Conservation (phyloP, 2,888 invertebrate genomes). For the Mechanitis mazaeus region DNA sequence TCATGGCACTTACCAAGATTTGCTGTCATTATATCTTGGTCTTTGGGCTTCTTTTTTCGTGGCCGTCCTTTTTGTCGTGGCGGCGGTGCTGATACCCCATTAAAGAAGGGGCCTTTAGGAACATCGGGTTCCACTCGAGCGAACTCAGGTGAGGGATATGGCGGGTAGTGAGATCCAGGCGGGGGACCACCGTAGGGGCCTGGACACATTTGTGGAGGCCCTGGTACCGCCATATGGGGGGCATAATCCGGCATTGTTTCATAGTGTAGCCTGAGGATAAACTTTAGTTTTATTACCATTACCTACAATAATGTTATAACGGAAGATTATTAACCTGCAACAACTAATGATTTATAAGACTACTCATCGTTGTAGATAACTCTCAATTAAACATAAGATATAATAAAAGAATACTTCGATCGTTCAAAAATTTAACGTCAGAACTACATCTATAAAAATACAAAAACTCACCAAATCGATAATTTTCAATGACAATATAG, state of each 20-base stretch:
- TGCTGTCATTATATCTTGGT: constrained; percentile 89
- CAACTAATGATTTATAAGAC: no score
- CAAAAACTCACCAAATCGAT: no score
- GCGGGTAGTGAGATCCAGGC: constrained; percentile 68
- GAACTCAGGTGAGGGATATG: constrained; percentile 78
- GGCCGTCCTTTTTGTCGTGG: constrained; percentile 95
- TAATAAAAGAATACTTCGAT: not conserved
- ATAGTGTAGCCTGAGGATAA: constrained; percentile 62
- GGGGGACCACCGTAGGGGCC: constrained; percentile 72
- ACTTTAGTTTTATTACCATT: not conserved
- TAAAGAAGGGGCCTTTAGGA: constrained; percentile 76
- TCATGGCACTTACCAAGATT: constrained; percentile 83
- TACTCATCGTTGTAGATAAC: no score
- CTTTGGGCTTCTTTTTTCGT: constrained; percentile 94
- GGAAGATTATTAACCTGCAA: no score
- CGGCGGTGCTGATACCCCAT: constrained; percentile 74
- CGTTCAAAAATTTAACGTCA: not conserved
- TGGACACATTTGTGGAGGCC: constrained; percentile 76
- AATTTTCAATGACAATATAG: no score
- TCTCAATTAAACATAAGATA: not conserved
- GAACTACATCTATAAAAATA: not conserved
- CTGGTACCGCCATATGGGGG: constrained; percentile 74
- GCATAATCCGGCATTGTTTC: constrained; percentile 76
- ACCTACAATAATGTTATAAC: no score
- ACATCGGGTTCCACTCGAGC: constrained; percentile 68